A percentile compares a stretch with the other conserved stretches of the same genome.
phyloP scores from a whole-genome alignment of 2,797 vertebrate genomes.

The Pelodytes ibericus region DNA sequence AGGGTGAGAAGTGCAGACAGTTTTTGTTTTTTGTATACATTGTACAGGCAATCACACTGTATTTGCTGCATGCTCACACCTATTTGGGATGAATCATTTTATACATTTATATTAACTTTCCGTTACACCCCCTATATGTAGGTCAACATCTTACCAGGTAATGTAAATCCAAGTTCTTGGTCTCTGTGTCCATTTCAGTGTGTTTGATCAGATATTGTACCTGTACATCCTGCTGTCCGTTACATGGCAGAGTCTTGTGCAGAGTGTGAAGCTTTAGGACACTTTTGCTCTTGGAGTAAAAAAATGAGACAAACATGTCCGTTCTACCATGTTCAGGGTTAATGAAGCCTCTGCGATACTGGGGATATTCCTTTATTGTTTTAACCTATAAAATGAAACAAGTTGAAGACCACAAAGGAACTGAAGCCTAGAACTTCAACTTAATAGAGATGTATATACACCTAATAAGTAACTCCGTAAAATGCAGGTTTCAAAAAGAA shows the following conservation, averaged over 20 bases:
- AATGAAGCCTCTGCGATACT: rapidly evolving
- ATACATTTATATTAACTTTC: too few species aligned
- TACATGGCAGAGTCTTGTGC: not conserved
- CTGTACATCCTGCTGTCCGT: conserved; percentile 33
- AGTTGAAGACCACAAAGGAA: too few species aligned
- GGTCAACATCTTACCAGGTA: conserved; percentile 58
- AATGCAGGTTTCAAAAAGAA: too few species aligned
- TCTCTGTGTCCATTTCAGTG: not conserved
- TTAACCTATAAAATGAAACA: not conserved
- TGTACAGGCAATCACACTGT: too few species aligned
- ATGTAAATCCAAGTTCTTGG: conserved; percentile 20
- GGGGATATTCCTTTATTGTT: not conserved
- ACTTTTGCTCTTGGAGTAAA: conserved; percentile 22
- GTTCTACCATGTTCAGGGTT: rapidly evolving
- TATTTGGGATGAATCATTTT: too few species aligned
- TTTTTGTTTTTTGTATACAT: too few species aligned
- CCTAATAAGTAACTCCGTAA: too few species aligned
- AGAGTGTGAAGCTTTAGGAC: conserved; percentile 24
- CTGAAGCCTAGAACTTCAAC: too few species aligned
- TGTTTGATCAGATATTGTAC: conserved; percentile 50
- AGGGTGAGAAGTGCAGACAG: too few species aligned
- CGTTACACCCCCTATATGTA: too few species aligned
- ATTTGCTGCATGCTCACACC: too few species aligned
- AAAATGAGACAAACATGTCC: rapidly evolving
- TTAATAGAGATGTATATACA: too few species aligned